A percentile compares a stretch with the other conserved stretches of the same genome.
Conservation (phyloP, 2,797 vertebrate species). For the Urocyon cinereoargenteus region DNA sequence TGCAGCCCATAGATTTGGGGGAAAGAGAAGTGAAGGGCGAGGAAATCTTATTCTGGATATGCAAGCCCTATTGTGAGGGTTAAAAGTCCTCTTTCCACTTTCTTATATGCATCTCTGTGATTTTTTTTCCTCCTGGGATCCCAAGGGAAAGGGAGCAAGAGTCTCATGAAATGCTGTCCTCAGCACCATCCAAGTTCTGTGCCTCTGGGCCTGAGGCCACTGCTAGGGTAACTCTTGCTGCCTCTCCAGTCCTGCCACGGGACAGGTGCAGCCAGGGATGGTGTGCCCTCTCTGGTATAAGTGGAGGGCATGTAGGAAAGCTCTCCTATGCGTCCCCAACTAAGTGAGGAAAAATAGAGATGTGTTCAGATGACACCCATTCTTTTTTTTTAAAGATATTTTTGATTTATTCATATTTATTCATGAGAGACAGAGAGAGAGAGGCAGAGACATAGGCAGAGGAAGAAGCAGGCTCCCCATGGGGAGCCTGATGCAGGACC, state of each 20-base stretch:
- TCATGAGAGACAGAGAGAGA: no score
- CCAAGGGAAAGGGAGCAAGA: neutral
- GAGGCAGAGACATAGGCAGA: no score
- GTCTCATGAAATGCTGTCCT: neutral
- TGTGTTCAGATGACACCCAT: neutral
- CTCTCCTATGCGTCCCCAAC: neutral
- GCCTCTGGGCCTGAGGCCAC: neutral
- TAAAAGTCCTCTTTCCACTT: neutral
- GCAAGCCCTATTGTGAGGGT: neutral
- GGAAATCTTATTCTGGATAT: neutral
- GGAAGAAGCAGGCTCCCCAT: no score
- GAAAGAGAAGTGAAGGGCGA: neutral
- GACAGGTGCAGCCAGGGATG: neutral
- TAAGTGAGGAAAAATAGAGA: neutral
- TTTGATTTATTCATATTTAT: no score
- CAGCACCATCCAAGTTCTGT: neutral
- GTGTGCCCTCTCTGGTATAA: accelerated
- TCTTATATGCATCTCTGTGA: neutral
- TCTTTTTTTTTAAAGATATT: no score
- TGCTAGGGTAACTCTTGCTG: neutral
- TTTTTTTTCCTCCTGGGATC: neutral
- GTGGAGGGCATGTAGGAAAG: neutral
- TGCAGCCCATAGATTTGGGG: neutral
- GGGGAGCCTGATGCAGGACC: no score
- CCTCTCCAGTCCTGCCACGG: neutral